These are phyloP conservation scores for Loxodonta africana DNA, from an alignment of 2,113 vertebrate genomes.

Conservation along the genomic window DNA sequence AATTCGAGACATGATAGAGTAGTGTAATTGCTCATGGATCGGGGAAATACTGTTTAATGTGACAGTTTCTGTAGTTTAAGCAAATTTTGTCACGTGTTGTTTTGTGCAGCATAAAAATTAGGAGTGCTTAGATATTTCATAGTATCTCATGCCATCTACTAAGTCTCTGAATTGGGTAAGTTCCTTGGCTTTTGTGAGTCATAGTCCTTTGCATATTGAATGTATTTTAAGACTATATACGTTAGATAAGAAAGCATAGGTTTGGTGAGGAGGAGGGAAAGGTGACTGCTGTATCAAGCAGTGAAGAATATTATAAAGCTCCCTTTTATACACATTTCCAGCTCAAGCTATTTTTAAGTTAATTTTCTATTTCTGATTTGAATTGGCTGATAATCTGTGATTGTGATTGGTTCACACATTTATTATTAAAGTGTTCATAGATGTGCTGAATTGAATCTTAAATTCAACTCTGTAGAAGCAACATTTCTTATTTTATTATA, in stretches of 20 bases:
- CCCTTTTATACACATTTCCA: constrained; percentile 54
- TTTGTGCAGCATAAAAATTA: constrained; percentile 49
- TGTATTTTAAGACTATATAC: constrained; percentile 30
- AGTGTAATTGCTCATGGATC: constrained; percentile 66
- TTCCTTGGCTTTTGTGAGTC: background rate
- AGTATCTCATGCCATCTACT: constrained; percentile 37
- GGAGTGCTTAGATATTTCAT: constrained; percentile 73
- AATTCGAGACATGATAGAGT: constrained; percentile 73
- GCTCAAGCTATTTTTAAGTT: constrained; percentile 44
- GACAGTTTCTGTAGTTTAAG: constrained; percentile 59
- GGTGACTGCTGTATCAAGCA: constrained; percentile 14
- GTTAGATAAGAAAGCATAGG: background rate
- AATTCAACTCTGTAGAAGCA: constrained; percentile 62
- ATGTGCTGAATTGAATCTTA: constrained; percentile 50
- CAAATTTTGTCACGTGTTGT: constrained; percentile 35
- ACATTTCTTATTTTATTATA: constrained; percentile 54
- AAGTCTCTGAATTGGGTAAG: constrained; percentile 5
- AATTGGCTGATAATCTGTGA: background rate
- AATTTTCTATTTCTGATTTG: constrained; percentile 57
- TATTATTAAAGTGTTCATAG: constrained; percentile 41
- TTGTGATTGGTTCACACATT: background rate
- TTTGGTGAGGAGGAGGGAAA: background rate
- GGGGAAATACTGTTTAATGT: constrained; percentile 67
- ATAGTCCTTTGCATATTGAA: background rate
- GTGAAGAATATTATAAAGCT: constrained; percentile 37